phyloP scores from a whole-genome alignment of 2,888 invertebrate species.

The Panopea generosa region DNA sequence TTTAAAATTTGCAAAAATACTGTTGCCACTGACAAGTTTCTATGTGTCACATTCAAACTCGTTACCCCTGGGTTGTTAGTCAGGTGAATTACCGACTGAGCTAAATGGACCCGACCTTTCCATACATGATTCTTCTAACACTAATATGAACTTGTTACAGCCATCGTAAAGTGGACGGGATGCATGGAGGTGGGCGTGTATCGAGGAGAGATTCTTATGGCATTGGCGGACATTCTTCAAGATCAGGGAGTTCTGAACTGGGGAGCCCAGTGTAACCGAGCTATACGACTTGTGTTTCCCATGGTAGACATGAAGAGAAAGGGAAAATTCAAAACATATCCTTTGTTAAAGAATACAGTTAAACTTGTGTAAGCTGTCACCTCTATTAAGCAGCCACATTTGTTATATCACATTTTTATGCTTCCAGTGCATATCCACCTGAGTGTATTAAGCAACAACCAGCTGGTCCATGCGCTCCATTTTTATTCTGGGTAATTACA shows the following conservation, averaged over 20 bases:
- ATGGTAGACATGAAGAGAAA: constrained; percentile 76
- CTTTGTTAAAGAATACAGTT: no score
- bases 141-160: constrained; percentile 46
- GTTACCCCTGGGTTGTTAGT: no score
- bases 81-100: no score
- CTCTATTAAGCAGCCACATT: no score
- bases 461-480: not conserved
- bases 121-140: no score
- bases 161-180: constrained; percentile 74
- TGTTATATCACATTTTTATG: no score
- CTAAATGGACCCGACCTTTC: no score
- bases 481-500: no score
- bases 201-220: constrained; percentile 72
- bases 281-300: constrained; percentile 75
- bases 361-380: no score
- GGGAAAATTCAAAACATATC: constrained; percentile 81
- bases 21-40: no score
- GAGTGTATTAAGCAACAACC: not conserved
- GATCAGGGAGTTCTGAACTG: constrained; percentile 72
- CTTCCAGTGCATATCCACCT: not conserved
- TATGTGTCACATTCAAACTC: no score
- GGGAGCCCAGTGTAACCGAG: constrained; percentile 80
- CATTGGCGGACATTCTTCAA: constrained; percentile 65
- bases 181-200: constrained; percentile 72
- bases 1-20: no score